Percentiles rank a stretch among this genome's conserved stretches.
phyloP scores from a whole-genome alignment of 2,888 invertebrate species.

The Cheilosia grossa region DNA sequence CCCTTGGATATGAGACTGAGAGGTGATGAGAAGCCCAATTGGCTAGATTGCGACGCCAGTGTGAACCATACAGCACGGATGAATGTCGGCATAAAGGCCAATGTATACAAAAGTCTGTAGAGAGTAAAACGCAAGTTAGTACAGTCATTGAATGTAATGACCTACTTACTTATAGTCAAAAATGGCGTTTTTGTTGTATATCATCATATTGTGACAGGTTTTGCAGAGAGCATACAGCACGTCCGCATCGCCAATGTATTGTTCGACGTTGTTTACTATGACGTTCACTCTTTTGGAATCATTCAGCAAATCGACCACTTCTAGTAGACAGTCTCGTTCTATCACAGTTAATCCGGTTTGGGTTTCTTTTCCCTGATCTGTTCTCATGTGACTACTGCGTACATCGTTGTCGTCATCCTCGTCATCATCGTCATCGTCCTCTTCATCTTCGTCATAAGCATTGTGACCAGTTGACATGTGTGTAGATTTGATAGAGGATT shows the following conservation, averaged over 20 bases:
- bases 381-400: conserved; percentile 75
- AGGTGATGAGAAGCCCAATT: conserved; percentile 82
- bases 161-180: conserved; percentile 91
- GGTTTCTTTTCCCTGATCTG: conserved; percentile 26
- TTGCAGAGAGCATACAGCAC: conserved; percentile 88
- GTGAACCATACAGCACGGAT: conserved; percentile 89
- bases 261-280: conserved; percentile 83
- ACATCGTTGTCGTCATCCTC: conserved; percentile 77
- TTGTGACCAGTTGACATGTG: conserved; percentile 76
- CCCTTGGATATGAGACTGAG: conserved; percentile 82
- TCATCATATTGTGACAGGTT: conserved; percentile 92
- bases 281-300: conserved; percentile 85
- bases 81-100: conserved; percentile 91
- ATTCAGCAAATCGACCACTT: conserved; percentile 87
- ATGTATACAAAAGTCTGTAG: conserved; percentile 88
- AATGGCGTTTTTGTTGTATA: conserved; percentile 91
- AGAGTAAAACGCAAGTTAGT: not conserved
- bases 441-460: conserved; percentile 78
- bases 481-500: conserved; percentile 78
- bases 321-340: conserved; percentile 80
- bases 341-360: conserved; percentile 76
- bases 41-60: conserved; percentile 81
- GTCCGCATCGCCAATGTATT: conserved; percentile 82
- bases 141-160: not conserved
- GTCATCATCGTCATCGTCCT: conserved; percentile 79